phyloP scores from a whole-genome alignment of 35 echinoderm and acorn worm species.

The Apostichopus californicus region DNA sequence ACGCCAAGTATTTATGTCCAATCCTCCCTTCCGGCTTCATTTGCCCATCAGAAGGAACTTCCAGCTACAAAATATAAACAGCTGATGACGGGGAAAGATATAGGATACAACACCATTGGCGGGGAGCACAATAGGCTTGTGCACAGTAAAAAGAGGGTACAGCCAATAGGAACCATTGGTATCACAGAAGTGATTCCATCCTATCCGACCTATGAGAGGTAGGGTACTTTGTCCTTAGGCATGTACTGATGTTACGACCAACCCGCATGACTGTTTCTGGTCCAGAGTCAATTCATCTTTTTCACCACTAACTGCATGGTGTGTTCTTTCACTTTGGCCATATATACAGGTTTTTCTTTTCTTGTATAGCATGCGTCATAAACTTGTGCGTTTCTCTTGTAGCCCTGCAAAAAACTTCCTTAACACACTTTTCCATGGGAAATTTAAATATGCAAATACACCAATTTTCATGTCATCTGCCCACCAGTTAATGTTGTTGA shows the following conservation, averaged over 20 bases:
- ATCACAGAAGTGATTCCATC: conserved; percentile 42
- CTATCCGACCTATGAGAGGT: conserved; percentile 35
- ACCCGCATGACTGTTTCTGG: not conserved
- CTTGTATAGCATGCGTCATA: no score
- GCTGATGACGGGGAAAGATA: conserved; percentile 22
- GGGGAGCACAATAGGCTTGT: conserved; percentile 23
- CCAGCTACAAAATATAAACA: not conserved
- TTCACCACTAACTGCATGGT: no score
- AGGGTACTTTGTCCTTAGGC: not conserved
- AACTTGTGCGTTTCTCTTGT: no score
- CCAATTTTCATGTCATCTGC: no score
- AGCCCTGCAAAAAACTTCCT: no score
- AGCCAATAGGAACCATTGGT: conserved; percentile 3
- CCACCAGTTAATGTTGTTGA: no score
- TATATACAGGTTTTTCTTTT: no score
- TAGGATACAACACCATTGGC: conserved; percentile 52
- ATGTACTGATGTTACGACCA: conserved; percentile 6
- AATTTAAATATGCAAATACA: no score
- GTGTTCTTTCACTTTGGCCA: no score
- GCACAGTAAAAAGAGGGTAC: conserved; percentile 33
- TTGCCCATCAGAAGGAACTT: conserved; percentile 25
- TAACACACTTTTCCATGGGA: no score
- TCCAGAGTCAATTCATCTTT: no score
- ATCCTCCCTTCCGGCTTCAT: conserved; percentile 22
- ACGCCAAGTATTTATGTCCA: conserved; percentile 48